Percentiles rank a stretch among this genome's conserved stretches.
Conservation (phyloP, 92 coral and sea anemone species). For the Porites divaricata region DNA sequence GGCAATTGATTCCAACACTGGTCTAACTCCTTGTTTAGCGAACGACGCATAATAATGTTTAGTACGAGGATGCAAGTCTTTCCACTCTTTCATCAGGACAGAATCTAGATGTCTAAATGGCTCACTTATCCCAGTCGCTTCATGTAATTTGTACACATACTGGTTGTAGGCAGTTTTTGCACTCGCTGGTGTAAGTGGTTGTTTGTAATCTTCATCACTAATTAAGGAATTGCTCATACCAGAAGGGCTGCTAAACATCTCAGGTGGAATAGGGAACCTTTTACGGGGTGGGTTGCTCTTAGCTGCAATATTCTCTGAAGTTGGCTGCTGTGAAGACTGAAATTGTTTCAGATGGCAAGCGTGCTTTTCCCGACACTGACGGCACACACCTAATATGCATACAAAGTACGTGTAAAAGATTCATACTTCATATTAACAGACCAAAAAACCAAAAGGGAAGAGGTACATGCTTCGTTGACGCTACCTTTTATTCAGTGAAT, state of each 20-base stretch:
- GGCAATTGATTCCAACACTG: conserved; percentile 23
- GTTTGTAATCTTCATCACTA: conserved; percentile 27
- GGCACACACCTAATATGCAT: conserved; percentile 13
- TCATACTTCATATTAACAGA: no score
- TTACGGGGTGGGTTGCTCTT: conserved; percentile 23
- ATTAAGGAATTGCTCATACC: conserved; percentile 5
- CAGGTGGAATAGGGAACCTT: conserved; percentile 33
- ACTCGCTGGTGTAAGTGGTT: conserved; percentile 25
- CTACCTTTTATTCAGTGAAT: no score
- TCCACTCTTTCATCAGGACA: background rate
- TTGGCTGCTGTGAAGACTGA: conserved; percentile 19
- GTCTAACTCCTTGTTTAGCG: conserved; percentile 9
- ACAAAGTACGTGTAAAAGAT: no score
- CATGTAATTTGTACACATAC: conserved; percentile 13
- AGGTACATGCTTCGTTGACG: no score
- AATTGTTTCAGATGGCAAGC: conserved; percentile 17
- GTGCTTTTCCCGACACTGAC: conserved; percentile 23
- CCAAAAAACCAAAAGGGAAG: no score
- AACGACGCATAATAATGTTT: conserved; percentile 7
- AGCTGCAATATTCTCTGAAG: background rate
- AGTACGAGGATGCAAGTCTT: conserved; percentile 41
- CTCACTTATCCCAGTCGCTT: conserved; percentile 17
- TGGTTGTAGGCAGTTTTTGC: conserved; percentile 27
- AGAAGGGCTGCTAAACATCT: conserved; percentile 32
- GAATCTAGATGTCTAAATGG: conserved; percentile 1